phyloP scores from a whole-genome alignment of 2,113 vertebrate genomes.

The Aldabrachelys gigantea region DNA sequence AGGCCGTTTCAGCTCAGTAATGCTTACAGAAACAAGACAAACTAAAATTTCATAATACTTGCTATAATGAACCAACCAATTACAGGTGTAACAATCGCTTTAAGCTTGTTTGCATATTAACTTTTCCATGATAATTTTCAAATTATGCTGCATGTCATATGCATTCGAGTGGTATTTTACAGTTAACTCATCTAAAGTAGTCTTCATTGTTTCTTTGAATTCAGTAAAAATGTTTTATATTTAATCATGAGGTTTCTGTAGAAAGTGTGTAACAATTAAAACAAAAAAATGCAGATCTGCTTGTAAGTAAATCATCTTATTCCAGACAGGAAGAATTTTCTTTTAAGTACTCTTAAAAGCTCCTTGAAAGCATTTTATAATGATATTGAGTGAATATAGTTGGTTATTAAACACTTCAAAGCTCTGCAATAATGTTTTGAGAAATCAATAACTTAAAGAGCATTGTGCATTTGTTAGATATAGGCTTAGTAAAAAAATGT shows the following conservation, averaged over 20 bases:
- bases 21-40: slow-evolving; percentile 18
- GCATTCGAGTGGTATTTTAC: slow-evolving; percentile 26
- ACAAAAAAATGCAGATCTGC: slow-evolving; percentile 55
- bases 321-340: slow-evolving; percentile 35
- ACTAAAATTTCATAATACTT: not conserved
- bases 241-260: slow-evolving; percentile 33
- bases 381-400: slow-evolving; percentile 28
- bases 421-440: slow-evolving; percentile 38
- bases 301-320: slow-evolving; percentile 32
- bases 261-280: slow-evolving; percentile 23
- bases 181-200: slow-evolving; percentile 22
- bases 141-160: not conserved
- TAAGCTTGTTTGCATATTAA: slow-evolving; percentile 22
- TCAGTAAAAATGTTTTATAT: slow-evolving; percentile 28
- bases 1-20: not conserved
- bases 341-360: slow-evolving; percentile 31
- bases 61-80: not conserved
- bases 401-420: slow-evolving; percentile 62
- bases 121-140: slow-evolving; percentile 12
- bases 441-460: slow-evolving; percentile 45
- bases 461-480: slow-evolving; percentile 48
- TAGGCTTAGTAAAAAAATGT: slow-evolving; percentile 58
- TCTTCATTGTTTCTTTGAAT: slow-evolving; percentile 39
- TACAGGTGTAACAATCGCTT: slow-evolving; percentile 19
- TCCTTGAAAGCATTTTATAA: slow-evolving; percentile 57